Conservation (phyloP, 2,113 vertebrate species). For the Monarcha castaneiventris region DNA sequence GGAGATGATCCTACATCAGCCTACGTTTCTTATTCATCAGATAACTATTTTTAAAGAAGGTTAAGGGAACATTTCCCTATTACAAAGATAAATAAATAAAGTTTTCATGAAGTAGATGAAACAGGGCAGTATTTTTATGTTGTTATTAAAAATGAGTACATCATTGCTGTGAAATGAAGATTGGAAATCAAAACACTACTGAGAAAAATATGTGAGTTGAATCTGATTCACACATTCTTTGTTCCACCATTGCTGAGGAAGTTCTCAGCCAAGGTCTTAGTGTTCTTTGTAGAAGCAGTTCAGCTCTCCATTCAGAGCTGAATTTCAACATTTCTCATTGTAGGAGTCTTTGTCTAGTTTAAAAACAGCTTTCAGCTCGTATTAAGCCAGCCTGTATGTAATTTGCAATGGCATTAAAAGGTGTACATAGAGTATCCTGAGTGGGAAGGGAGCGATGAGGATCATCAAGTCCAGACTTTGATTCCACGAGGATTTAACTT, state of each 20-base stretch:
- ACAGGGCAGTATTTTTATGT: not conserved
- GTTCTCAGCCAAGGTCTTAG: not conserved
- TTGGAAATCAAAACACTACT: not conserved
- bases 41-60: not conserved
- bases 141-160: not conserved
- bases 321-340: not conserved
- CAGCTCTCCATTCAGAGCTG: not conserved
- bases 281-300: not conserved
- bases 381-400: not conserved
- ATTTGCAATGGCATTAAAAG: not conserved
- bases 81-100: not conserved
- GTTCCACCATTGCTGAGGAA: not conserved
- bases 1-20: not conserved
- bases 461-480: not conserved
- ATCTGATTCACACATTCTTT: not conserved
- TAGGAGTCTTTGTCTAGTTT: not conserved
- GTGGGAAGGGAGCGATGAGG: not conserved
- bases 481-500: not conserved
- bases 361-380: not conserved
- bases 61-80: not conserved
- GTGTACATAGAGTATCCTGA: not conserved
- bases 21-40: not conserved
- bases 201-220: not conserved
- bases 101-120: not conserved
- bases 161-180: not conserved